Evolutionary conservation across 1,140 invertebrate genomes (phyloP), one percentile per base, ranked within the genome.

Genomic region (Lineus longissimus): DNA sequence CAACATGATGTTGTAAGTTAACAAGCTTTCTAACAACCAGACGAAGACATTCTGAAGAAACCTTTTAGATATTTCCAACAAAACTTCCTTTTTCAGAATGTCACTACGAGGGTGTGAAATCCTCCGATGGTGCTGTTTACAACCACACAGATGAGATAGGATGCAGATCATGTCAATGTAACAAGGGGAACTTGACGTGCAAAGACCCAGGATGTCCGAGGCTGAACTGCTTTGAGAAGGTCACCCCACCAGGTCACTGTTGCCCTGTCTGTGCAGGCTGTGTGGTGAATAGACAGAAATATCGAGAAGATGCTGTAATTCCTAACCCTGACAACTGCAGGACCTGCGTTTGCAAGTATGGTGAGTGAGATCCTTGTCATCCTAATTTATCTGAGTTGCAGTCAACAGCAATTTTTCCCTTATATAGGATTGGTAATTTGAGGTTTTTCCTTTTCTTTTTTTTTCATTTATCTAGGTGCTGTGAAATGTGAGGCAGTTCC

Each of bases 211-310:
- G 63, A 13, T 79, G 77, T 67, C 74, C 72, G n/a, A 27, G 25
- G 7, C 51, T 75, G 19, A 25, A 56, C 0, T 79, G 77, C 64
- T 55, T 33, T 2, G 60, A 66, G n/a, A 70, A 75, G 40, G 71
- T 73, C 31, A 68, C 65, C 17, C 61, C 56, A 1, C 60, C 62
- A 17, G 75, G 73, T 27, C 60, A 69, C 13, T 78, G 76, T 55
- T 79, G 77, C 67, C 77, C 76, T 17, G 57, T 63, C 19, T 79
- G 77, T 70, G 69, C 70, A 68, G 75, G 77, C 7, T 78, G 76
- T 70, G 47, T 64, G n/a, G 70, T 69, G 51, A 56, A 70, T 45
- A 74, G 73, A 2, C 57, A 62, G 11, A 65, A 55, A n/a, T 77
- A 73, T 57, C 60, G 40, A 17, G 64, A 76, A 65, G 73, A 70